phyloP scores from a whole-genome alignment of 2,888 invertebrate genomes.

The Helleia helle region DNA sequence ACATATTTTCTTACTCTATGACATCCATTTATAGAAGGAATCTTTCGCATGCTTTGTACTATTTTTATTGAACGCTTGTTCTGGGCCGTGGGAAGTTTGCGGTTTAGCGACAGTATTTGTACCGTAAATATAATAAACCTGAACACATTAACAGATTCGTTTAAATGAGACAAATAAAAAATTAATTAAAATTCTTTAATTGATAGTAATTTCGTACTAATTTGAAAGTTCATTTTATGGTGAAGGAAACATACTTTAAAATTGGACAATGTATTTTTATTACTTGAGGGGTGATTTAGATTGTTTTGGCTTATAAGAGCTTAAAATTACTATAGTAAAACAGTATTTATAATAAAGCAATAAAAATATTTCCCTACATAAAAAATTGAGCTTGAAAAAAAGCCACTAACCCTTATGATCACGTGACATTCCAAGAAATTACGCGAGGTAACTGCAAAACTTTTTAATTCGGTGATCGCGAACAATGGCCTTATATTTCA shows the following conservation, averaged over 20 bases:
- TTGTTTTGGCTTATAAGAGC: no score
- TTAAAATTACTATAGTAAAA: no score
- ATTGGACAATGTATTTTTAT: no score
- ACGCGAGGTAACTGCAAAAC: conserved; percentile 11
- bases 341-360: no score
- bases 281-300: no score
- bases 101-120: conserved; percentile 10
- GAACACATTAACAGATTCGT: no score
- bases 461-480: conserved; percentile 8
- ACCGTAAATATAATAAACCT: no score
- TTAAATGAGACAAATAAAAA: no score
- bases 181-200: no score
- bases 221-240: background rate
- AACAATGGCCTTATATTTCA: conserved; percentile 6
- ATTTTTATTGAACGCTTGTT: background rate
- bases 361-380: no score
- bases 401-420: background rate
- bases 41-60: conserved; percentile 10
- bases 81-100: conserved; percentile 11
- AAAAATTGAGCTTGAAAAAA: background rate
- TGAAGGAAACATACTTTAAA: no score
- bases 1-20: conserved; percentile 19
- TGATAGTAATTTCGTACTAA: no score
- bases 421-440: conserved; percentile 15
- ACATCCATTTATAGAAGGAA: conserved; percentile 24